Evolutionary conservation across 2,113 vertebrate species (phyloP), one percentile per base, ranked within the genome.

Genomic region (Dromiciops gliroides): DNA sequence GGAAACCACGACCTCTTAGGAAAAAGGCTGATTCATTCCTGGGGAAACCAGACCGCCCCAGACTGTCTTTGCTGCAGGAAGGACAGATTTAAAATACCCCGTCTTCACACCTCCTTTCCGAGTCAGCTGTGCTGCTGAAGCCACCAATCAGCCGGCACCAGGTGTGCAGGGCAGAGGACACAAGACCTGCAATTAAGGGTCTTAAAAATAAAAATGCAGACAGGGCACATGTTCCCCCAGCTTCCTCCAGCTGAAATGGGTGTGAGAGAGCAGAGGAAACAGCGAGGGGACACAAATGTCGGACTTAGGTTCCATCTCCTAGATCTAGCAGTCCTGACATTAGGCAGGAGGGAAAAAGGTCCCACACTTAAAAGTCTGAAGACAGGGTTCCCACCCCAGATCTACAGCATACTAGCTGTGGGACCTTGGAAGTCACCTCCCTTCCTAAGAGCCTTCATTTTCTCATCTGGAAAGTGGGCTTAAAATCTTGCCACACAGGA

Each of bases 1-100:
- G 26, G 94, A 89, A 95, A 91, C 23, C 60, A 44, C 48, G 31
- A 31, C 93, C 88, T 96, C 91, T 51, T 93, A 47, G 49, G 94
- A 96, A 50, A 90, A 23, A 89, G n/a, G 48, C 31, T 22, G n/a
- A 92, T 56, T 92, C 93, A 96, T 91, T 95, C 48, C 92, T 91
- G 19, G 48, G 90, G 50, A 93, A 37, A 37, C 31, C 9, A 67
- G 31, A 60, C 56, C 11, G 28, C 10, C 60, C 31, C 12, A 94
- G 91, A 12, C 56, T 48, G 92, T 93, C 51, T 67, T 83, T 92
- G 48, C 60, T 94, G 51, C 25, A 91, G 56, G 96, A 96, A 92
- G 89, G 89, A 94, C 91, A 51, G 93, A 94, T 90, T 95, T 88
- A 94, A 95, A 9, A 88, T 24, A 19, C 48, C 88, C 47, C 5